These are phyloP conservation scores for Psittacula echo DNA, from an alignment of 2,797 vertebrate genomes.

Conservation along the genomic window DNA sequence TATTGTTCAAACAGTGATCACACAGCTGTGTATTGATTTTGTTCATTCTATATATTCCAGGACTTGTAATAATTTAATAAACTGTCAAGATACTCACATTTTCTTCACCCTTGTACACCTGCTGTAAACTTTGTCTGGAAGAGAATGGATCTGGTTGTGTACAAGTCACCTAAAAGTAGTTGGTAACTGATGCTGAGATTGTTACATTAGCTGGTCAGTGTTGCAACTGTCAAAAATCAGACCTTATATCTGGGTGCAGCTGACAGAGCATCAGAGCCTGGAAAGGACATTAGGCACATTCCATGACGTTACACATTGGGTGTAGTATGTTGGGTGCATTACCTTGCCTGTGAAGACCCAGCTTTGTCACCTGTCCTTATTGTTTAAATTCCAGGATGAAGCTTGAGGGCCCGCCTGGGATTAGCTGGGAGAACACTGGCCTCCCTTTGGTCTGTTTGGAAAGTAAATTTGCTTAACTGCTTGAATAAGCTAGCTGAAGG, in stretches of 20 bases:
- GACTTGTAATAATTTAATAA: background rate
- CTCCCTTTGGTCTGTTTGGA: background rate
- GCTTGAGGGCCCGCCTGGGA: background rate
- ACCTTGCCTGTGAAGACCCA: background rate
- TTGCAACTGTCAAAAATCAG: background rate
- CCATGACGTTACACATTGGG: accelerated
- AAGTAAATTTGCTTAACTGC: background rate
- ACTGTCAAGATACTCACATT: slow-evolving; percentile 76
- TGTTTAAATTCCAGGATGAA: background rate
- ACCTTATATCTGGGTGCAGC: background rate
- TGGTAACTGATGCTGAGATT: background rate
- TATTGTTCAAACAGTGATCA: background rate
- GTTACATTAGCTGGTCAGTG: background rate
- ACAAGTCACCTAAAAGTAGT: slow-evolving; percentile 78
- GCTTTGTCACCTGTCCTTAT: background rate
- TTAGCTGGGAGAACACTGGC: background rate
- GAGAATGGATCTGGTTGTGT: slow-evolving; percentile 77
- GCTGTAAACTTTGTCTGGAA: slow-evolving; percentile 81
- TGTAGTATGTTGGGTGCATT: accelerated
- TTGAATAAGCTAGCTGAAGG: background rate
- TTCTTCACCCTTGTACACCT: slow-evolving; percentile 78
- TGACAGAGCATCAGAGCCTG: background rate
- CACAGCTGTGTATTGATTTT: background rate
- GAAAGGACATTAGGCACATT: background rate
- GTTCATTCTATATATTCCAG: background rate